These are phyloP conservation scores for Buteo buteo DNA, from an alignment of 2,113 vertebrate genomes.

Conservation along the genomic window DNA sequence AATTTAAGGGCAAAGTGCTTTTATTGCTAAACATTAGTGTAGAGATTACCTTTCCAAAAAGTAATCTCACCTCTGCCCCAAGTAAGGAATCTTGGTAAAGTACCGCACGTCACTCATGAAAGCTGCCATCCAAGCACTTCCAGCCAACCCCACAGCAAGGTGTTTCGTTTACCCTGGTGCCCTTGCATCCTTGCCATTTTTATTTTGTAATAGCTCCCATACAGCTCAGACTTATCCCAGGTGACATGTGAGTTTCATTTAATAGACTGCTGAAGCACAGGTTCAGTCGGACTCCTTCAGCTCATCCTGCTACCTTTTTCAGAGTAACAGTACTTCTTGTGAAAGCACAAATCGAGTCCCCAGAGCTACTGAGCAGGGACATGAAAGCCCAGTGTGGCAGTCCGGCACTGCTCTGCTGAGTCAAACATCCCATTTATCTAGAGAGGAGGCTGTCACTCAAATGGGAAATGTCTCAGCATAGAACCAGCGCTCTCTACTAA, in stretches of 20 bases:
- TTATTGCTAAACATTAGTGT: not conserved
- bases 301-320: not conserved
- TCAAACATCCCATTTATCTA: not conserved
- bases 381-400: not conserved
- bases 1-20: not conserved
- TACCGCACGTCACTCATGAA: not conserved
- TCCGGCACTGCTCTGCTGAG: not conserved
- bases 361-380: not conserved
- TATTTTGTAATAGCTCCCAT: not conserved
- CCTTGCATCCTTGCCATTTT: not conserved
- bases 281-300: not conserved
- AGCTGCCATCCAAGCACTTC: not conserved
- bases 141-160: not conserved
- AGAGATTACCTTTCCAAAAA: not conserved
- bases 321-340: not conserved
- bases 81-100: not conserved
- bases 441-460: not conserved
- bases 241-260: not conserved
- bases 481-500: not conserved
- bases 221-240: not conserved
- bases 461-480: not conserved
- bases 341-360: accelerated
- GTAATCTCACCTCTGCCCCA: not conserved
- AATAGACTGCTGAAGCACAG: not conserved
- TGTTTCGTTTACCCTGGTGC: not conserved